Percentiles rank a stretch among this genome's conserved stretches.
Conservation (phyloP, 2,113 vertebrate species). For the Anarhynchus alexandrinus region DNA sequence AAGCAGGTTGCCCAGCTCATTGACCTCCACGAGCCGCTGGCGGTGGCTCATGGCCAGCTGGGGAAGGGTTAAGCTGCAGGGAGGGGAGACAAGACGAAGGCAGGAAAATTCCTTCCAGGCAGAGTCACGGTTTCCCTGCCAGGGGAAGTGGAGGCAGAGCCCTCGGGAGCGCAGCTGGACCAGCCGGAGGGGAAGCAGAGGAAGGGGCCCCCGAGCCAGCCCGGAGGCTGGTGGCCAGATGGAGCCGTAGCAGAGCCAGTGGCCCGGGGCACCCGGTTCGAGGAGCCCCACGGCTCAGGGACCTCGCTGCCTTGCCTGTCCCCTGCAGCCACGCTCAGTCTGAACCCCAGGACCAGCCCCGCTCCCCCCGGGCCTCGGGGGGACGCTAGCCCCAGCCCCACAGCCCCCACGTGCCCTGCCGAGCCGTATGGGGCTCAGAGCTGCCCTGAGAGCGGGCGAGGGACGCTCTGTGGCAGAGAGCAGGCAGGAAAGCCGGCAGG, state of each 20-base stretch:
- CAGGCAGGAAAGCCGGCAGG: neutral
- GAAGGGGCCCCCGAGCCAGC: neutral
- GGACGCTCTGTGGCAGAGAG: neutral
- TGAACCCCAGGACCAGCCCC: neutral
- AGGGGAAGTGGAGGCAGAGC: slow-evolving; percentile 31
- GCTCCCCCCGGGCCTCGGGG: neutral
- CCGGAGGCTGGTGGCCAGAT: neutral
- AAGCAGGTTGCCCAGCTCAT: neutral
- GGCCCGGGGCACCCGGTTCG: neutral
- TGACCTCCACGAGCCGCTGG: neutral
- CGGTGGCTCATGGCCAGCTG: neutral
- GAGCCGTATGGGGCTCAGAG: neutral
- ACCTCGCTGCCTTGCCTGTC: neutral
- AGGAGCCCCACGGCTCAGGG: neutral
- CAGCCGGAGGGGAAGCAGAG: neutral
- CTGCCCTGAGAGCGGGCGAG: neutral
- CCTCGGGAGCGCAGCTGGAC: neutral
- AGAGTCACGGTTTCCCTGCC: slow-evolving; percentile 26
- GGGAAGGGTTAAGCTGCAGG: slow-evolving; percentile 40
- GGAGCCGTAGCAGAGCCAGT: rapidly evolving
- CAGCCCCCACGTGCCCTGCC: neutral
- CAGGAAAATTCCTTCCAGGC: slow-evolving; percentile 60
- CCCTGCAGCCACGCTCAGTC: neutral
- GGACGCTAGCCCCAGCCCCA: neutral
- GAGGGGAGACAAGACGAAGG: neutral